Conservation (phyloP, 1,140 invertebrate genomes). For the Aphis gossypii region DNA sequence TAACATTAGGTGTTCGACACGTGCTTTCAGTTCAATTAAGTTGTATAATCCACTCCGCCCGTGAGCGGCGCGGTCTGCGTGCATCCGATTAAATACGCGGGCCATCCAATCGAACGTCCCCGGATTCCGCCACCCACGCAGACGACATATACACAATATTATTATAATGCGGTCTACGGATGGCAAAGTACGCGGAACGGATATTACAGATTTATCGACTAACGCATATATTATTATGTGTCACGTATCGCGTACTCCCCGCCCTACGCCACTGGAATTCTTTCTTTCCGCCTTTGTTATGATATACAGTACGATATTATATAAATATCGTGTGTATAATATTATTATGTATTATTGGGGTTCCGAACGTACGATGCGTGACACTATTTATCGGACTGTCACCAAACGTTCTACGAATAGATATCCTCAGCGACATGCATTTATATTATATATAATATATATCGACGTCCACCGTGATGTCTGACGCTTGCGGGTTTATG, state of each 20-base stretch:
- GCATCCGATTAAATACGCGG: background rate
- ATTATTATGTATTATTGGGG: background rate
- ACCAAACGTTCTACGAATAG: background rate
- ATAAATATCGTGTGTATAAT: background rate
- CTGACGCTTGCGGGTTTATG: background rate
- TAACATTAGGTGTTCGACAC: background rate
- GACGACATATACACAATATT: background rate
- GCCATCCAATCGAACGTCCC: background rate
- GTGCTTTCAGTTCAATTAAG: slow-evolving; percentile 1
- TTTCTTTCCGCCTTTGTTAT: background rate
- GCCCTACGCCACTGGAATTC: background rate
- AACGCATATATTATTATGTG: background rate
- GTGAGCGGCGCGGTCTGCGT: background rate
- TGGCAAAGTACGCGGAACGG: background rate
- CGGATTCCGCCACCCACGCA: background rate
- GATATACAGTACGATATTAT: background rate
- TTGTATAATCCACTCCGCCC: background rate
- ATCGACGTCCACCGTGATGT: background rate
- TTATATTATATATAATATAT: no score
- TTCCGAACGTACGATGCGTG: background rate
- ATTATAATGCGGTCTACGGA: background rate
- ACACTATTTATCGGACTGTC: background rate
- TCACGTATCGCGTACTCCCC: background rate
- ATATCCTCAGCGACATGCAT: background rate
- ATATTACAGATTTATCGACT: slow-evolving; percentile 29